These are phyloP conservation scores for Dunckerocampus dactyliophorus DNA, from an alignment of 2,113 vertebrate genomes.

Conservation along the genomic window DNA sequence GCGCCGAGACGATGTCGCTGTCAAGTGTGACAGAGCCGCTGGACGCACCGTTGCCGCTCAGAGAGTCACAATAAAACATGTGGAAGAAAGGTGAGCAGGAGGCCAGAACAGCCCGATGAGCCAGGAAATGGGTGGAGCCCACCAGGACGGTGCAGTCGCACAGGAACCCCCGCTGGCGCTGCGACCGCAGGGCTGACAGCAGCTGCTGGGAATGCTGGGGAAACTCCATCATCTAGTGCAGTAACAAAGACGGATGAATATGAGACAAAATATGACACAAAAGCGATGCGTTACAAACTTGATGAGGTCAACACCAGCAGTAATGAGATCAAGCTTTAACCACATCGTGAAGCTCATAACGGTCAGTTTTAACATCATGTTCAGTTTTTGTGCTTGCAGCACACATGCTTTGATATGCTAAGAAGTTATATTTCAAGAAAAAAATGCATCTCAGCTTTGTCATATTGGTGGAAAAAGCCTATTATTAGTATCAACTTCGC, in stretches of 20 bases:
- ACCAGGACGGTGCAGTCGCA: constrained; percentile 90
- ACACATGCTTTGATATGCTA: no score
- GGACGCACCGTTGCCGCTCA: constrained; percentile 50
- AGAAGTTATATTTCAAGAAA: no score
- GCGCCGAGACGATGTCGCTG: constrained; percentile 87
- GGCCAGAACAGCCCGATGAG: constrained; percentile 87
- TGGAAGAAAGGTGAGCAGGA: constrained; percentile 93
- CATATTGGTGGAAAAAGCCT: no score
- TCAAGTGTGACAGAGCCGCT: constrained; percentile 79
- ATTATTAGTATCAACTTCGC: no score
- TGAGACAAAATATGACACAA: not conserved
- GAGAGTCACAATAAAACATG: constrained; percentile 88
- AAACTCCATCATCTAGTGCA: constrained; percentile 85
- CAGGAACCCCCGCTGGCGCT: constrained; percentile 88
- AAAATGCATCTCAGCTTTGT: no score
- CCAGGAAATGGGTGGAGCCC: constrained; percentile 80
- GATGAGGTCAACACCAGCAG: not conserved
- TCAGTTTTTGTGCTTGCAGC: no score
- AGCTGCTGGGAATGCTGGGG: constrained; percentile 89
- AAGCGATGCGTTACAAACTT: not conserved
- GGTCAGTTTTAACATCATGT: no score
- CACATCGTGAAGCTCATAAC: no score
- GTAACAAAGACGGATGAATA: not conserved
- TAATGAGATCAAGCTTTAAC: not conserved
- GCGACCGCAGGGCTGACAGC: constrained; percentile 81